These are phyloP conservation scores for Eulemur macaco DNA, from an alignment of 2,113 vertebrate genomes.

Conservation along the genomic window DNA sequence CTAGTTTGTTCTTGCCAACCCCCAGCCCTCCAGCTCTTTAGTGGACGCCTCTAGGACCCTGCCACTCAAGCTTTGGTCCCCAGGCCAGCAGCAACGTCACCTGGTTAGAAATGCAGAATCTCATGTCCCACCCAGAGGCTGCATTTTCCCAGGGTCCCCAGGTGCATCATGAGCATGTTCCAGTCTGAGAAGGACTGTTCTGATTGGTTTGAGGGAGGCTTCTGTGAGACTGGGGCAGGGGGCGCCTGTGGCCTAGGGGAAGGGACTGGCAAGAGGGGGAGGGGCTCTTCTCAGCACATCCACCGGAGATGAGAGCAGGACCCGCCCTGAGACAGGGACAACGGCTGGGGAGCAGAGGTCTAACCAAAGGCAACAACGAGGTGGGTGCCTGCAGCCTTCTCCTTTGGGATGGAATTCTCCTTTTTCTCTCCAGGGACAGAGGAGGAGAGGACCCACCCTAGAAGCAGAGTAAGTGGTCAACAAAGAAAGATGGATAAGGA, in stretches of 20 bases:
- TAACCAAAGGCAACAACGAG: background rate
- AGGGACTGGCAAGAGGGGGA: background rate
- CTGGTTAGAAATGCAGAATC: background rate
- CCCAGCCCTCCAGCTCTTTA: background rate
- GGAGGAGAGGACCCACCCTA: background rate
- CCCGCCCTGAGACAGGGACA: background rate
- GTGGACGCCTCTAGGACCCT: background rate
- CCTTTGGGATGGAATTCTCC: background rate
- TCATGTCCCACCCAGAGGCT: background rate
- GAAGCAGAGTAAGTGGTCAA: background rate
- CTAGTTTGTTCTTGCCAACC: background rate
- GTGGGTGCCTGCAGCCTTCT: background rate
- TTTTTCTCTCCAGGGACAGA: background rate
- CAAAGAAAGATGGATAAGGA: background rate
- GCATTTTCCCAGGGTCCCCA: background rate
- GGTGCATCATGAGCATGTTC: background rate
- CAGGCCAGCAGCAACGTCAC: accelerated
- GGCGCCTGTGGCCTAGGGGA: background rate
- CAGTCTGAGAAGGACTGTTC: background rate
- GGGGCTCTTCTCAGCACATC: background rate
- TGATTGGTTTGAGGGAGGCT: background rate
- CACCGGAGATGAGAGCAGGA: background rate
- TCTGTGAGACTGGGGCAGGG: no score
- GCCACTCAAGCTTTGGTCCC: background rate
- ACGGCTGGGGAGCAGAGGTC: background rate